Base-by-base conservation (phyloP, 2,113 vertebrate genomes). In the Rhinichthys klamathensis region DNA sequence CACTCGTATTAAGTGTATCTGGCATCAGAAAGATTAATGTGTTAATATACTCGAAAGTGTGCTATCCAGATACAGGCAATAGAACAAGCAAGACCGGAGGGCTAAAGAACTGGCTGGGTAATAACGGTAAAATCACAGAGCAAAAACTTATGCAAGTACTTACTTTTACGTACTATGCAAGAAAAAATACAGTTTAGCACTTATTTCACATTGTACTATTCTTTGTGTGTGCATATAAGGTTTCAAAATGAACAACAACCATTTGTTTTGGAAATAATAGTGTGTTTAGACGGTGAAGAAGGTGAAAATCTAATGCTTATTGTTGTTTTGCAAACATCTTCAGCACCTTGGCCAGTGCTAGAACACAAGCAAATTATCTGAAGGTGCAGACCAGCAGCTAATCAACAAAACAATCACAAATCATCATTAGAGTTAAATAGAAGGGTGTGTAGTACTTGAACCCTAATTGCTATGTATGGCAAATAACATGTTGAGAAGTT, bases 11-110 rank as follows among this genome's bases (percentile, higher is more conserved):
- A 84, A 88, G 90, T 84, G 89, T 86, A 69, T 82, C 80, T 61
- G 77, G 78, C 65, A 6, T n/a, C 51, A 81, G 83, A 46, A 89
- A 85, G 89, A 93, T 91, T 75, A 84, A 87, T 90, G 83, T 70
- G 74, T 85, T 90, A 89, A 90, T 84, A 85, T 85, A 89, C 76
- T 84, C 61, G 9, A 18, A 89, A 56, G 32, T 58, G 69, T 81
- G 16, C 56, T 88, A 38, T 80, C 76, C 70, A 51, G 49, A 79
- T 81, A 82, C 12, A 69, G 77, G 72, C 73, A 27, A 65, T 49
- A 44, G 21, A 56, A 72, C 51, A 69, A 67, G 72, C 70, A 58
- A 61, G 15, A 41, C 27, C 44, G 1, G 32, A 51, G 12, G 49
- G 61, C 72, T 72, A 84, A 65, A 90, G 78, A 89, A 88, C 84